Percentiles rank a stretch among this genome's conserved stretches.
Conservation (phyloP, 2,888 invertebrate genomes). For the Perithous albicinctus region DNA sequence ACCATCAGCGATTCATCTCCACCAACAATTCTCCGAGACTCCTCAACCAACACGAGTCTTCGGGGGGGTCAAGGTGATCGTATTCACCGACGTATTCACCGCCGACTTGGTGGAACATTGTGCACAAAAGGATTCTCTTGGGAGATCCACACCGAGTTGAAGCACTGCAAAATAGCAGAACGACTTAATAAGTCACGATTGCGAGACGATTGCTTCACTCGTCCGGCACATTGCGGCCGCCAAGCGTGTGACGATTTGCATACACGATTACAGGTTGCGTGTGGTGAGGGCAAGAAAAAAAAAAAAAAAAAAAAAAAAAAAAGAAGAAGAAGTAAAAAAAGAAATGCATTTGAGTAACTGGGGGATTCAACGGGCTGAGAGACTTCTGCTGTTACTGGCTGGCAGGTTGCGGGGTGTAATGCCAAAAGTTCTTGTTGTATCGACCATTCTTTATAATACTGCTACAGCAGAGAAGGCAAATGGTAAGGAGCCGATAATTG, state of each 20-base stretch:
- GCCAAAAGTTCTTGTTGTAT: constrained; percentile 22
- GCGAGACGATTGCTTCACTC: constrained; percentile 82
- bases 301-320: constrained; percentile 41
- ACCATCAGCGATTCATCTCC: constrained; percentile 62
- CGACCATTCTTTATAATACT: background rate
- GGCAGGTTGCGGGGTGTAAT: constrained; percentile 21
- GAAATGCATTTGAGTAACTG: constrained; percentile 58
- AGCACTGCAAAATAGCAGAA: constrained; percentile 80
- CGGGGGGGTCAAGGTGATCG: constrained; percentile 79
- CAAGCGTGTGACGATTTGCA: constrained; percentile 82
- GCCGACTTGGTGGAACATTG: constrained; percentile 47
- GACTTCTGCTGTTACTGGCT: background rate
- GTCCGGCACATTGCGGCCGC: constrained; percentile 69
- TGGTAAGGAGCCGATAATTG: no score
- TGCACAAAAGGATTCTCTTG: constrained; percentile 35
- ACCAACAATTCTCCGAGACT: constrained; percentile 47
- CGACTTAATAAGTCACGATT: constrained; percentile 84
- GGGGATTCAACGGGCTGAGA: constrained; percentile 49
- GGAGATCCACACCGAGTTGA: constrained; percentile 41
- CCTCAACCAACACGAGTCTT: background rate
- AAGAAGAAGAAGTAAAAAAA: constrained; percentile 40
- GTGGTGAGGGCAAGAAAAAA: constrained; percentile 50
- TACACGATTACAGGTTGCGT: constrained; percentile 83
- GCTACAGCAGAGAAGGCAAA: no score
- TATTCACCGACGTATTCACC: constrained; percentile 38